Base-by-base conservation (phyloP, 2,797 vertebrate species). In the Pristis pectinata region DNA sequence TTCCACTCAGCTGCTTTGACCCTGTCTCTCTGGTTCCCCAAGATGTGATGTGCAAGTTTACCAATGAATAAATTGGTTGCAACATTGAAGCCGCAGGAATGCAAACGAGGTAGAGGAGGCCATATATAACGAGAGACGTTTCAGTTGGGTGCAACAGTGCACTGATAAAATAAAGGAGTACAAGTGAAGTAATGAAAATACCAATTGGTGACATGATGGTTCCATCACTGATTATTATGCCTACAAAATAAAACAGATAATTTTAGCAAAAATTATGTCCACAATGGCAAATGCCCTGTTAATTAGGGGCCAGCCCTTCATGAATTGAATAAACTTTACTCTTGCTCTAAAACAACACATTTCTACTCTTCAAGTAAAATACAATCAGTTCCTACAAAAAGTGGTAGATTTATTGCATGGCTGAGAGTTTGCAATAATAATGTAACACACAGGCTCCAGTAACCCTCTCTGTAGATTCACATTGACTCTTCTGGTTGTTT, bases 51-150 rank as follows among this genome's bases (percentile, higher is more conserved):
- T 98, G 94, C 97, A 98, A 97, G 96, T 98, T 98, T 95, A 98
- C 97, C 95, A 98, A 95, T 5, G 97, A 97, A 96, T 98, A 98
- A 95, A 98, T 98, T 94, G 97, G 97, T 59, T 98, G 96, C 0
- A 98, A 96, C 79, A 98, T 97, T 96, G 98, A 98, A 85, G 97
- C 98, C 95, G 97, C 98, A 59, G 98, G 98, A 94, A 98, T 98
- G 95, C 97, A 98, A 95, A 98, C 97, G 96, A 97, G 97, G 95
- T 98, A 98, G 97, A 98, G 97, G 95, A 98, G 96, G 82, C 98
- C 98, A 27, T 98, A 98, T 95, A 96, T 37, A 49, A 96, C 96
- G 96, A 95, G 96, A 96, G 96, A 95, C 95, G 96, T 97, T 95
- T 98, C 98, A 91, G 97, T 95, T 61, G 97, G 98, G 94, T 98